Evolutionary conservation across 2,113 vertebrate species (phyloP), one percentile per base, ranked within the genome.

Genomic region (Forbesichthys papilliferus): DNA sequence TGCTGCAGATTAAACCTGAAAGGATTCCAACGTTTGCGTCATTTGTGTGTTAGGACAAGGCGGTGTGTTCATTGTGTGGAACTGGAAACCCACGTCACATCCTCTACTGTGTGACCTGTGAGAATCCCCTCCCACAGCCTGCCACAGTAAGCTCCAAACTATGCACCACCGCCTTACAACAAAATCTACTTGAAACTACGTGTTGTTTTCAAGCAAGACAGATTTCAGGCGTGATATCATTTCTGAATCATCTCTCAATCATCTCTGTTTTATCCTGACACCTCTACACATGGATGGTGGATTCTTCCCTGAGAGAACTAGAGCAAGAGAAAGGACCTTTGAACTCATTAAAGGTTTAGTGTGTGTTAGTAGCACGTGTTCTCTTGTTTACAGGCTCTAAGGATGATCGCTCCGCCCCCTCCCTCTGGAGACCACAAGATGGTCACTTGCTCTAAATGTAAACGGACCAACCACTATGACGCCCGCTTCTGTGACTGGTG

Each of bases 401-500:
- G 51, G 86, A 80, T 73, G 77, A 80, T 55, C 67, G 63, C 13
- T 77, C 79, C 12, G 78, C 80, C 2, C 67, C 84, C 57, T 0
- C 78, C 69, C 3, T 70, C 58, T 53, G 80, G 71, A 36, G 80
- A 79, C 2, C 51, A 69, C 54, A 92, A 90, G 80, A 91, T 48
- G 56, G 34, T 90, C 48, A 81, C 49, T 10, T 97, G 95, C 82
- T 93, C 89, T 54, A 93, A 90, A 16, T 97, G 95, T 83, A 80
- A 75, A 3, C 80, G 83, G 0, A 10, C 75, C 11, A 96, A 95
- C 75, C 84, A 55, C 13, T 13, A 52, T 0, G 82, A 94, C 0
- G 93, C 94, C 3, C 80, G 76, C 69, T 96, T 92, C 92, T 98
- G 96, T 1, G 92, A 93, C 88, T 95, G 94, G 94, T 96, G 94